Percentiles rank a stretch among this genome's conserved stretches.
phyloP scores from a whole-genome alignment of 2,888 invertebrate genomes.

The Linyphia triangularis region DNA sequence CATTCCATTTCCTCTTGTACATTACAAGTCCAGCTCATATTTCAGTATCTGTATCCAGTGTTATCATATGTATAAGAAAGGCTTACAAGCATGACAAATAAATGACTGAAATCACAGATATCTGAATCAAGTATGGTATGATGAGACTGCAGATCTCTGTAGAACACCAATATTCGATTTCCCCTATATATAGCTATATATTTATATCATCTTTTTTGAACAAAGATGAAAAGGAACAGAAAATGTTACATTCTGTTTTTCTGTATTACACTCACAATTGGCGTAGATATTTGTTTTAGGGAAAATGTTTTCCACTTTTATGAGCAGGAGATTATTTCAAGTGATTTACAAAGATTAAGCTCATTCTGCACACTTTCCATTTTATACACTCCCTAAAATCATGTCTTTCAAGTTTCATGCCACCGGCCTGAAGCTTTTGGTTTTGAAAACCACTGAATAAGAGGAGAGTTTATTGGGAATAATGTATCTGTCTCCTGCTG shows the following conservation, averaged over 20 bases:
- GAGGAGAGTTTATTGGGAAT: conserved; percentile 66
- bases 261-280: conserved; percentile 65
- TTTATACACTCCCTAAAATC: conserved; percentile 67
- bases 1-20: conserved; percentile 70
- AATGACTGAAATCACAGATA: conserved; percentile 74
- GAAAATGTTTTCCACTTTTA: conserved; percentile 69
- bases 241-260: conserved; percentile 56
- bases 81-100: conserved; percentile 65
- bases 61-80: conserved; percentile 67
- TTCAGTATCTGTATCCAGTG: conserved; percentile 55
- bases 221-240: conserved; percentile 69
- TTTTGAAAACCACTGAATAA: conserved; percentile 73
- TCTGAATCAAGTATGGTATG: conserved; percentile 71
- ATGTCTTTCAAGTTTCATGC: conserved; percentile 73
- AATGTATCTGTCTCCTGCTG: conserved; percentile 70
- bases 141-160: conserved; percentile 73
- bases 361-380: conserved; percentile 69
- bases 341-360: conserved; percentile 75
- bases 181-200: conserved; percentile 67
- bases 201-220: conserved; percentile 73
- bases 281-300: conserved; percentile 54
- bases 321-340: conserved; percentile 74
- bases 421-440: conserved; percentile 71
- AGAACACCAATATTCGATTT: conserved; percentile 72
- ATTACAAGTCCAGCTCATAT: conserved; percentile 64